Evolutionary conservation across 2,888 invertebrate genomes (phyloP), one percentile per base, ranked within the genome.

Genomic region (Choreutis nemorana): DNA sequence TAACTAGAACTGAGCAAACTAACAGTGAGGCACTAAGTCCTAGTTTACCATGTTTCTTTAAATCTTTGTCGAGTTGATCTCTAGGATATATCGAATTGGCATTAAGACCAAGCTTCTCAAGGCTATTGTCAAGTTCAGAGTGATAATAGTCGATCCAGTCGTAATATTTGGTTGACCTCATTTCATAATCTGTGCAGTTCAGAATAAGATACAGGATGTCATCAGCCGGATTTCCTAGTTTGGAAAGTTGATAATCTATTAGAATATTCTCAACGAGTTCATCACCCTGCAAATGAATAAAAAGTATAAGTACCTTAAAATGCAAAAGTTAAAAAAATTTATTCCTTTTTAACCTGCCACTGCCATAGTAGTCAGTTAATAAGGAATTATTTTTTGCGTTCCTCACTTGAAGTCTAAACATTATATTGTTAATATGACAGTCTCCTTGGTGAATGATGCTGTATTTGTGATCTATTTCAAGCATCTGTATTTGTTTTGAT

Each of bases 381-480:
- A 18, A 18, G 8, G 4, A 18, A 18, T 18, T 6, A 6, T 5
- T 8, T 18, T 18, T 18, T 5, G 8, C 8, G 4, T 18, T 6
- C 5, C 48, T 39, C 41, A 45, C 60, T 44, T 50, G 32, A 23
- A 46, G 37, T 33, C 31, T 50, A 27, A 54, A 61, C 42, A 63
- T 41, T n/a, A 63, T 42, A 32, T 64, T 64, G 22, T 61, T 63
- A 1, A 50, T 56, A 62, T 63, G 63, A 11, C 48, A 43, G 31
- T 64, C 63, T 4, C 63, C 63, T 31, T 64, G 63, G 22, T 42
- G 42, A 9, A 63, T 48, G 3, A 60, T 39, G 5, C 47, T 32
- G 34, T 48, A 42, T 34, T 50, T 55, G 3, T 46, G 45, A 1
- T 35, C 36, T 2, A 14, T 14, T 10, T 54, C 45, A 15, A 18